Evolutionary conservation across 2,888 invertebrate genomes (phyloP).

Genomic region (Podotricha telesiphe): DNA sequence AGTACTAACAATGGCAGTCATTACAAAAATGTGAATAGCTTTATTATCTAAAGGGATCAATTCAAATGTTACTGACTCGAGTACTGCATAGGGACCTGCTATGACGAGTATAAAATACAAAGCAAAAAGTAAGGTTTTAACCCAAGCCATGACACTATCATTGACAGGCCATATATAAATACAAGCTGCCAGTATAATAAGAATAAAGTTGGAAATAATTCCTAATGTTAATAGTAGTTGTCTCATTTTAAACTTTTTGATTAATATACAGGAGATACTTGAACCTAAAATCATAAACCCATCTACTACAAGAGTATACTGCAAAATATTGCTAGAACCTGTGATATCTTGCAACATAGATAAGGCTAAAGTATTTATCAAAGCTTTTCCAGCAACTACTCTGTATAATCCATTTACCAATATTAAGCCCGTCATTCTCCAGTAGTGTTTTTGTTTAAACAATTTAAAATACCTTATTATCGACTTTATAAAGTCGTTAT

Average conservation of each 20-base stretch:
- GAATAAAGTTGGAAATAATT: slow-evolving; percentile 36
- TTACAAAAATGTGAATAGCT: slow-evolving; percentile 41
- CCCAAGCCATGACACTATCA: slow-evolving; percentile 34
- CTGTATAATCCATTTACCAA: slow-evolving; percentile 38
- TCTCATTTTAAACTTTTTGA: slow-evolving; percentile 41
- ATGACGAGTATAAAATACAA: slow-evolving; percentile 46
- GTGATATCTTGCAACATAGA: slow-evolving; percentile 46
- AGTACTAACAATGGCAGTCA: slow-evolving; percentile 43
- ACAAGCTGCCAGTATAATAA: slow-evolving; percentile 37
- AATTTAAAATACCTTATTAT: slow-evolving; percentile 21
- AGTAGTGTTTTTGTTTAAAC: slow-evolving; percentile 33
- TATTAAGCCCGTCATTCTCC: slow-evolving; percentile 30
- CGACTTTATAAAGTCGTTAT: neutral
- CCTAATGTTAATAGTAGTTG: slow-evolving; percentile 41
- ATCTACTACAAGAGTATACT: slow-evolving; percentile 39
- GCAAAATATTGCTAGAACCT: slow-evolving; percentile 40
- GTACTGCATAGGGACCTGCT: slow-evolving; percentile 49
- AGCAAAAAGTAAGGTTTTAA: slow-evolving; percentile 41
- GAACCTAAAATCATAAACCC: slow-evolving; percentile 43
- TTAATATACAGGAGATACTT: slow-evolving; percentile 37
- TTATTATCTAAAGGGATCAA: slow-evolving; percentile 52
- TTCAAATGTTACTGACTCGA: slow-evolving; percentile 50
- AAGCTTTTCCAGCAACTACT: slow-evolving; percentile 41
- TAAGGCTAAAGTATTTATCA: slow-evolving; percentile 43
- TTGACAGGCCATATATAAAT: slow-evolving; percentile 39